Conservation (phyloP, 2,888 invertebrate genomes). For the Eilema sororculum region DNA sequence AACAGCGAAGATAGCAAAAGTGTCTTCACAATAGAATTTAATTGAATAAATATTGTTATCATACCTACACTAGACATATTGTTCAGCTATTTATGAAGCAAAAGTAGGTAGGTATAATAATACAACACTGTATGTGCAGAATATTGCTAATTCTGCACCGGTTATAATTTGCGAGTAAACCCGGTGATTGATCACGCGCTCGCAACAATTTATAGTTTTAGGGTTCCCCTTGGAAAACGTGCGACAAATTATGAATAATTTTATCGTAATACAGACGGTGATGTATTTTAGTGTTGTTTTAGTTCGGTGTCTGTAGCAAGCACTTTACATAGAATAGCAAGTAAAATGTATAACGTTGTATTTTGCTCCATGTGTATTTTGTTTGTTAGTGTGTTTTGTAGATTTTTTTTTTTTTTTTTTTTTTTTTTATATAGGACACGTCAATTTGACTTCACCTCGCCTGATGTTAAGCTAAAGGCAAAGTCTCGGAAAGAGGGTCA, state of each 20-base stretch:
- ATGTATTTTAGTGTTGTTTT: slow-evolving; percentile 22
- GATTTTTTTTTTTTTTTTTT: too few relatives aligned
- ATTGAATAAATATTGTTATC: too few relatives aligned
- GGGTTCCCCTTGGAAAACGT: slow-evolving; percentile 54
- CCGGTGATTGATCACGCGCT: slow-evolving; percentile 66
- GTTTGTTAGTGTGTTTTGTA: too few relatives aligned
- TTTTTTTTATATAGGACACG: too few relatives aligned
- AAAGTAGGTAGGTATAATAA: too few relatives aligned
- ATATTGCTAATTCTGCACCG: slow-evolving; percentile 46
- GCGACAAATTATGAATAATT: slow-evolving; percentile 76
- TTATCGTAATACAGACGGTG: slow-evolving; percentile 63
- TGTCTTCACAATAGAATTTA: too few relatives aligned
- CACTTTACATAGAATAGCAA: background rate
- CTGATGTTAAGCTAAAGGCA: too few relatives aligned
- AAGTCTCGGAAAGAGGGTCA: too few relatives aligned
- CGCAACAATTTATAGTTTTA: slow-evolving; percentile 63
- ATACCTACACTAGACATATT: too few relatives aligned
- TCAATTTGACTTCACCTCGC: too few relatives aligned
- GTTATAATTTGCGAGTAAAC: slow-evolving; percentile 54
- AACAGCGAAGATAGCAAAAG: too few relatives aligned
- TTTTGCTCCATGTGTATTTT: background rate
- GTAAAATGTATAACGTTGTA: background rate
- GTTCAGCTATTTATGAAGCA: too few relatives aligned
- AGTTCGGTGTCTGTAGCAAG: background rate
- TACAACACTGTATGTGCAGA: slow-evolving; percentile 22